Percentiles rank a stretch among this genome's conserved stretches.
Conservation (phyloP, 2,888 invertebrate genomes). For the Tiliacea citrago region DNA sequence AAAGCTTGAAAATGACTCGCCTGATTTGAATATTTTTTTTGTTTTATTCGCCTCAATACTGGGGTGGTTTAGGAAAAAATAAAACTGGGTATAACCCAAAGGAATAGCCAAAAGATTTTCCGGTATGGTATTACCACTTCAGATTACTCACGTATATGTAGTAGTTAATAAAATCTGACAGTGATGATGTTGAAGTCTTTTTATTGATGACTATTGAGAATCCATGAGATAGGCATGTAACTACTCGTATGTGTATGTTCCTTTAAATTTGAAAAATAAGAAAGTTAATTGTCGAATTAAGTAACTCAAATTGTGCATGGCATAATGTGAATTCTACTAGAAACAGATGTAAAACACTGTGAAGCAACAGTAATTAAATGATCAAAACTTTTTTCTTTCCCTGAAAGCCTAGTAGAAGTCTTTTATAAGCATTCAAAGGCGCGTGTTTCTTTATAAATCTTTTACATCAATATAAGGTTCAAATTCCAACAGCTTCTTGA, state of each 20-base stretch:
- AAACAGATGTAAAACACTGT: background rate
- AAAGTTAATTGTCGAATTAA: background rate
- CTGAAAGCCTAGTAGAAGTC: background rate
- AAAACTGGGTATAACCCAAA: no score
- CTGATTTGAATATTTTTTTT: no score
- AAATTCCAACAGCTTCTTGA: slow-evolving; percentile 21
- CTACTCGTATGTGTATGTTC: no score
- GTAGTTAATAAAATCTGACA: background rate
- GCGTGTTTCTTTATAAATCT: background rate
- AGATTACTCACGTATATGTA: no score
- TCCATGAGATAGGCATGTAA: no score
- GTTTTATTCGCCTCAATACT: no score
- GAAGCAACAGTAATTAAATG: background rate
- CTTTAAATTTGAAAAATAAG: background rate
- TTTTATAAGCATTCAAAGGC: slow-evolving; percentile 8
- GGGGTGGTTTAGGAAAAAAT: no score
- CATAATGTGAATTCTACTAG: no score
- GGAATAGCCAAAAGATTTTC: no score
- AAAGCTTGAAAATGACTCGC: no score
- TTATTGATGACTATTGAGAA: background rate
- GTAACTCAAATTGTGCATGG: background rate
- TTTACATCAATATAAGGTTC: background rate
- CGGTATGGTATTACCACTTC: no score
- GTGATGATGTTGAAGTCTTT: background rate
- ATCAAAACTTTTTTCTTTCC: background rate